These are phyloP conservation scores for Gallinago undulata DNA, from an alignment of 2,113 vertebrate genomes.

Conservation along the genomic window DNA sequence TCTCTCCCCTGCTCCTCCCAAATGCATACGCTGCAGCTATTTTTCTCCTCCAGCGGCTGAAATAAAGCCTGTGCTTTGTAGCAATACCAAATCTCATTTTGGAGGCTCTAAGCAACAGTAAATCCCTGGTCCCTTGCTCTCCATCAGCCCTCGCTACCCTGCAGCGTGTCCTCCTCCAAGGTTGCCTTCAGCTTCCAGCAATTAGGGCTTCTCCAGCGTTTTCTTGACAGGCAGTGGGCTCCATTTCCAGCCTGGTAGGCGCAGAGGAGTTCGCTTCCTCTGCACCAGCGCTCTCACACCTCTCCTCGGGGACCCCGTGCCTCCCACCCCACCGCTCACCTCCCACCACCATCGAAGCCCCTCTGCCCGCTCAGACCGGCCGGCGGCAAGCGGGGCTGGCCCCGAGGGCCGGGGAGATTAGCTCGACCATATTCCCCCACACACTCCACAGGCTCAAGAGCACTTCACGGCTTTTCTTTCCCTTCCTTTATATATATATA, in stretches of 20 bases:
- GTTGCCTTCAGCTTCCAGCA: conserved; percentile 39
- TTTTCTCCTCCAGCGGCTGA: conserved; percentile 31
- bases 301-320: not conserved
- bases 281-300: not conserved
- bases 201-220: not conserved
- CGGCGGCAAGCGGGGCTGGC: not conserved
- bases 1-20: conserved; percentile 20
- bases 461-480: not conserved
- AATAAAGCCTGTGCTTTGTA: conserved; percentile 22
- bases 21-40: not conserved
- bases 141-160: not conserved
- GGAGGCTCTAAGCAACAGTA: conserved; percentile 40
- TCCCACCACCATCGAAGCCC: not conserved
- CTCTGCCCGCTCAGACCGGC: rapidly evolving
- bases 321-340: not conserved
- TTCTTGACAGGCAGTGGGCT: not conserved
- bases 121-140: conserved; percentile 37
- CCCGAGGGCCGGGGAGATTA: rapidly evolving
- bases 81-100: conserved; percentile 4
- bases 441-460: not conserved
- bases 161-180: conserved; percentile 47
- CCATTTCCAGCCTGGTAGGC: not conserved
- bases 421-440: not conserved
- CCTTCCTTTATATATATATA: not conserved
- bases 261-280: not conserved